Percentiles rank a stretch among this genome's conserved stretches.
Conservation (phyloP, 2,888 invertebrate genomes). For the Podabrus alpinus region DNA sequence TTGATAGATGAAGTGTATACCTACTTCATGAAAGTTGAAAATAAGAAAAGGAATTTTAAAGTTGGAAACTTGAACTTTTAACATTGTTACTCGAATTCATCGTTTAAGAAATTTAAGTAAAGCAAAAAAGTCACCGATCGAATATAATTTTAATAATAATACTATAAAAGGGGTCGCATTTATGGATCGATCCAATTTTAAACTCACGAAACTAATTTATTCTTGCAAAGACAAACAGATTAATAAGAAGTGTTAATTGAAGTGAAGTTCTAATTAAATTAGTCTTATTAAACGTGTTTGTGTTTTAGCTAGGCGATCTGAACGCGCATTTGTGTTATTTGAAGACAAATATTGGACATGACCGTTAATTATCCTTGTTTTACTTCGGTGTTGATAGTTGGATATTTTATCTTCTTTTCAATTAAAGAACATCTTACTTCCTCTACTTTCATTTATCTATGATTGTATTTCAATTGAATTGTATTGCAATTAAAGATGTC, state of each 20-base stretch:
- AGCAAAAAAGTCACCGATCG: neutral
- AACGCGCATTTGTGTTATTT: slow-evolving; percentile 43
- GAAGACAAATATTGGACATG: slow-evolving; percentile 48
- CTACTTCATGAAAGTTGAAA: neutral
- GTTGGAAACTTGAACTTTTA: neutral
- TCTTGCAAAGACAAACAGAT: slow-evolving; percentile 31
- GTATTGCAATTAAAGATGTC: slow-evolving; percentile 18
- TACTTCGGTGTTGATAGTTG: slow-evolving; percentile 41
- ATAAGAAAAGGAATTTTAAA: neutral
- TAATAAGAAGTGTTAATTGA: slow-evolving; percentile 35
- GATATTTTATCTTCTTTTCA: slow-evolving; percentile 40
- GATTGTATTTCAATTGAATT: slow-evolving; percentile 41
- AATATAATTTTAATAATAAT: neutral
- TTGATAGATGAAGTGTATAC: neutral
- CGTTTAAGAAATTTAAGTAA: slow-evolving; percentile 3
- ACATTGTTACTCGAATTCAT: neutral
- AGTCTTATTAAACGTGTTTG: slow-evolving; percentile 42
- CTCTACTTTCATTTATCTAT: slow-evolving; percentile 33
- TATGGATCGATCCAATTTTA: slow-evolving; percentile 23
- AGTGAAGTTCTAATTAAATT: slow-evolving; percentile 47
- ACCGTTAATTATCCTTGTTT: slow-evolving; percentile 49
- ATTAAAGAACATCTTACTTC: slow-evolving; percentile 38
- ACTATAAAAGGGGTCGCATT: slow-evolving; percentile 14
- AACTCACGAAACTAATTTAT: slow-evolving; percentile 28
- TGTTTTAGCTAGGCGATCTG: slow-evolving; percentile 34